A percentile compares a stretch with the other conserved stretches of the same genome.
Evolutionary conservation across 1,140 invertebrate genomes (phyloP).

Genomic region (Eriosoma lanigerum): DNA sequence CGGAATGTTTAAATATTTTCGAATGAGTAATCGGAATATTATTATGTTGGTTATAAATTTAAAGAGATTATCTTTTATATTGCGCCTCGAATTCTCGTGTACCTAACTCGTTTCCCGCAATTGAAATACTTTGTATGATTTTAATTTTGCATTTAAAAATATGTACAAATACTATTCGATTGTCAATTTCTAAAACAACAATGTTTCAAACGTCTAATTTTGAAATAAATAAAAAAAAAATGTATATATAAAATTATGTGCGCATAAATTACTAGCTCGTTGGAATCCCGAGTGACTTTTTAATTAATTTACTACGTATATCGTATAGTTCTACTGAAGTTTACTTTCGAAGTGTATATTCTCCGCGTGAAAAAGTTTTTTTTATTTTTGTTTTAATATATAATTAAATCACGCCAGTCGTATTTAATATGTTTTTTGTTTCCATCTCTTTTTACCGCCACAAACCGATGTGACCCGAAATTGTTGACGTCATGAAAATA

Average conservation of each 20-base stretch:
- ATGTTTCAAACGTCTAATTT: neutral
- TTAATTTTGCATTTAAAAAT: too few species aligned
- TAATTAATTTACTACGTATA: neutral
- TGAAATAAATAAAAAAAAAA: neutral
- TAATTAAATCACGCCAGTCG: neutral
- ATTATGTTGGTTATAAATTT: neutral
- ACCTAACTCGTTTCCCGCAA: too few species aligned
- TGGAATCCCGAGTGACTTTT: neutral
- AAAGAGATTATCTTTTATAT: neutral
- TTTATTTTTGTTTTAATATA: too few species aligned
- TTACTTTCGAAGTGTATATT: neutral
- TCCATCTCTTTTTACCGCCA: neutral
- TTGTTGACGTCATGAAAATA: neutral
- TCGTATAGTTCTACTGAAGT: neutral
- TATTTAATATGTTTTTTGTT: neutral
- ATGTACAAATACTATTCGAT: too few species aligned
- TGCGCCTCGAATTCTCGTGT: too few species aligned
- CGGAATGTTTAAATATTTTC: too few species aligned
- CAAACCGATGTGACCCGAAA: neutral
- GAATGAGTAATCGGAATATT: too few species aligned
- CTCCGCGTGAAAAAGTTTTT: neutral
- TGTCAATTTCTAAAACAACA: too few species aligned
- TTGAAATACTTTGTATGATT: too few species aligned
- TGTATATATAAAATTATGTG: neutral
- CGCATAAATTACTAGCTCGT: neutral